Percentiles rank a stretch among this genome's conserved stretches.
Conservation (phyloP, 1,140 invertebrate species). For the Zaprionus lachaisei region DNA sequence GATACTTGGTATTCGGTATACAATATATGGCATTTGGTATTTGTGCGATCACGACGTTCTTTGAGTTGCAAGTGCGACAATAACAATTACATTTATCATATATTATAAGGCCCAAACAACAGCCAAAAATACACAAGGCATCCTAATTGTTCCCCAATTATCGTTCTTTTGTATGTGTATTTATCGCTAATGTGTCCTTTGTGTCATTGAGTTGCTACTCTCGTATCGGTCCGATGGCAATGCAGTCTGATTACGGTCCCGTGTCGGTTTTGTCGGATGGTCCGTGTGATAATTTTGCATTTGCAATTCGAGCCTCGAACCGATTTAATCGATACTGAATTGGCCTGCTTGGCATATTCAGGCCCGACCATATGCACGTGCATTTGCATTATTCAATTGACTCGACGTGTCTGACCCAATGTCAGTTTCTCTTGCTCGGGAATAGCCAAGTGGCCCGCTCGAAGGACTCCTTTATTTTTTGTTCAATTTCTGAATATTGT, state of each 20-base stretch:
- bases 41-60: not conserved
- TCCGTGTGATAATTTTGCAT: slow-evolving; percentile 46
- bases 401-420: slow-evolving; percentile 31
- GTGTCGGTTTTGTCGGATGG: not conserved
- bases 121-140: slow-evolving; percentile 17
- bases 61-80: slow-evolving; percentile 32
- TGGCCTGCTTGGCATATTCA: slow-evolving; percentile 27
- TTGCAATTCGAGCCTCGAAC: slow-evolving; percentile 49
- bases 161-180: not conserved
- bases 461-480: not conserved
- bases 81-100: slow-evolving; percentile 66
- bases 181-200: slow-evolving; percentile 2
- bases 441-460: not conserved
- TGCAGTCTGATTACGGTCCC: not conserved
- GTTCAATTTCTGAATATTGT: not conserved
- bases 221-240: slow-evolving; percentile 1
- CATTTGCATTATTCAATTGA: slow-evolving; percentile 75
- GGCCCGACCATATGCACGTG: slow-evolving; percentile 9
- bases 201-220: slow-evolving; percentile 25
- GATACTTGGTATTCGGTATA: slow-evolving; percentile 15
- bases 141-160: slow-evolving; percentile 48
- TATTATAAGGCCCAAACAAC: slow-evolving; percentile 25
- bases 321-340: slow-evolving; percentile 73
- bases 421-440: slow-evolving; percentile 36
- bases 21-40: slow-evolving; percentile 2